These are phyloP conservation scores for Phaonia tiefii DNA, from an alignment of 2,888 invertebrate species.

Conservation along the genomic window DNA sequence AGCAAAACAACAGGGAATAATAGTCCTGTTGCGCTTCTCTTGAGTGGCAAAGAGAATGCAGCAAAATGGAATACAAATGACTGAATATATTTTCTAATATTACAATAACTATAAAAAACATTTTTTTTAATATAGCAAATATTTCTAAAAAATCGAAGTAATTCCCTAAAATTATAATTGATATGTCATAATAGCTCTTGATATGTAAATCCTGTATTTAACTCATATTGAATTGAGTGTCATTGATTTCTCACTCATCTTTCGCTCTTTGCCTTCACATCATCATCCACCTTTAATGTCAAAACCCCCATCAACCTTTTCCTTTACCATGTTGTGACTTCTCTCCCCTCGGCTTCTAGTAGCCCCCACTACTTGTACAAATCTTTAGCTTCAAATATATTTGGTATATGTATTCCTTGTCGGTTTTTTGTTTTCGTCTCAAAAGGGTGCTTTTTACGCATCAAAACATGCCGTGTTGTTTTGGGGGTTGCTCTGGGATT, in stretches of 20 bases:
- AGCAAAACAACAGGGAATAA: not conserved
- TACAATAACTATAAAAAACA: too few relatives aligned
- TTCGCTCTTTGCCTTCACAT: too few relatives aligned
- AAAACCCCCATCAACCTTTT: not conserved
- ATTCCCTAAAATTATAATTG: too few relatives aligned
- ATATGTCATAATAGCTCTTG: too few relatives aligned
- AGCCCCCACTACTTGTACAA: not conserved
- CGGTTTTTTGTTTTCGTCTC: slow-evolving; percentile 68
- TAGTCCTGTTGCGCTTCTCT: slow-evolving; percentile 61
- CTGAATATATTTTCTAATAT: too few relatives aligned
- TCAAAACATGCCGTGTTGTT: slow-evolving; percentile 53
- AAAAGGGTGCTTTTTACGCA: slow-evolving; percentile 66
- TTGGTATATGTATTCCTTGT: slow-evolving; percentile 1
- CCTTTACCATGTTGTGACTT: not conserved
- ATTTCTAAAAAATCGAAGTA: too few relatives aligned
- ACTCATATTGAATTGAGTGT: too few relatives aligned
- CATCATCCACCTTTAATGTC: not conserved
- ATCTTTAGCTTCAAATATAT: too few relatives aligned
- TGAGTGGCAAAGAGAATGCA: slow-evolving; percentile 43
- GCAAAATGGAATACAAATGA: slow-evolving; percentile 7
- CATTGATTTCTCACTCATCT: too few relatives aligned
- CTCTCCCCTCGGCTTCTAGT: not conserved
- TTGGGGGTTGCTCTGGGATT: slow-evolving; percentile 80
- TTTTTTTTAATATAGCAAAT: slow-evolving; percentile 27
- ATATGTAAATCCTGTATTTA: too few relatives aligned